These are phyloP conservation scores for Atta cephalotes DNA, from an alignment of 1,140 invertebrate species.

Conservation along the genomic window DNA sequence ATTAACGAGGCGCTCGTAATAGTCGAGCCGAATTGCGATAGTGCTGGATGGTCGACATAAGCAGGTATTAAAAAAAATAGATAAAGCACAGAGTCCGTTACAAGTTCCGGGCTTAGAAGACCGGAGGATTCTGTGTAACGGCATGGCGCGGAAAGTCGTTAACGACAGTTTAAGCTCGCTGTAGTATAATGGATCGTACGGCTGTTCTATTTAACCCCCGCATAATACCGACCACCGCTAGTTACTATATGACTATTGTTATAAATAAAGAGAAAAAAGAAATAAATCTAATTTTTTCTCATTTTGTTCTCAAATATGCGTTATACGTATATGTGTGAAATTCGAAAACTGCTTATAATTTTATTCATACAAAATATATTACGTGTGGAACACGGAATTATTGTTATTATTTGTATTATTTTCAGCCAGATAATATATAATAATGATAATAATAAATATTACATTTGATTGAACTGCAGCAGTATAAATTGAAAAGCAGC, in stretches of 20 bases:
- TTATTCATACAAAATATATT: not conserved
- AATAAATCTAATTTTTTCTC: conserved; percentile 57
- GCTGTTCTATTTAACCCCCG: conserved; percentile 63
- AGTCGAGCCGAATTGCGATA: conserved; percentile 49
- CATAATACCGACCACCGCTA: conserved; percentile 36
- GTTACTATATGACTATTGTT: not conserved
- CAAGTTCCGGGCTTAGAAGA: conserved; percentile 43
- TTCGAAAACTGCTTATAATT: conserved; percentile 9
- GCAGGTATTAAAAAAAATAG: conserved; percentile 50
- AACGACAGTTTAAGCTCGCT: conserved; percentile 70
- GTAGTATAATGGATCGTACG: conserved; percentile 65
- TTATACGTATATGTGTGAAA: too few species aligned
- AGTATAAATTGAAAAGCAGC: not conserved
- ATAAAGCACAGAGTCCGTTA: conserved; percentile 47
- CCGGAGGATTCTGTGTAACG: conserved; percentile 49
- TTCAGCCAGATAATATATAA: not conserved
- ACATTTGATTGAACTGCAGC: not conserved
- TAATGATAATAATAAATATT: conserved; percentile 28
- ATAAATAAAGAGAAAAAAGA: conserved; percentile 52
- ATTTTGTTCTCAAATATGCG: conserved; percentile 18
- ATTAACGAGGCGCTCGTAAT: conserved; percentile 64
- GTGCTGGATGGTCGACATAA: conserved; percentile 30
- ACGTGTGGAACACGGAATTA: not conserved
- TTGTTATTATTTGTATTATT: conserved; percentile 19
- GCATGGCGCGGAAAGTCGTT: conserved; percentile 65